Base-by-base conservation (phyloP, 2,113 vertebrate genomes). In the Puma concolor region DNA sequence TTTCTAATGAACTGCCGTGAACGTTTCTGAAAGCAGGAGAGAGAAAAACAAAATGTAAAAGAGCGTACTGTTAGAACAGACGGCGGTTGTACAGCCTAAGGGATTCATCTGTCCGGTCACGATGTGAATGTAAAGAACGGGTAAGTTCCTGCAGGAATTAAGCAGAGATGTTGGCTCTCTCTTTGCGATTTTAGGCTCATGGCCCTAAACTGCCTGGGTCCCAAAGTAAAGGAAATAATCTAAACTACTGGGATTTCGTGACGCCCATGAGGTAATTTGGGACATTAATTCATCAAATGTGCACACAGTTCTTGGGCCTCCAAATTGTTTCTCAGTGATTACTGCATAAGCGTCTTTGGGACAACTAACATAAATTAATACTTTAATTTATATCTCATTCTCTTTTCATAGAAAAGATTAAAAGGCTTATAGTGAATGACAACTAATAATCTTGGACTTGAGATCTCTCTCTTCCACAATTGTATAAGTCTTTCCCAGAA, bases 361-460 rank as follows among this genome's bases (percentile, higher is more conserved):
- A 77, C 3, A 94, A 93, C n/a, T 79, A 74, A 63, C 6, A 21
- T 87, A 67, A 94, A 74, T 79, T 81, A 94, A 92, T 38, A 33
- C 1, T 89, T 88, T 52, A 63, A 72, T 52, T 92, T 80, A 76
- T 5, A 85, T 81, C 7, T 83, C 27, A 50, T 84, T 87, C 27
- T 41, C 38, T 67, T 91, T 87, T 79, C 15, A 69, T 25, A 67
- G 16, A 72, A 72, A 90, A 95, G 41, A 63, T 27, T 2, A 69
- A 66, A 91, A 82, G 76, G 31, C 29, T 48, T 92, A 2, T 13
- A n/a, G 29, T 60, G 72, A 79, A 7, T 82, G 41, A 89, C 7
- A 88, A 23, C 4, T 67, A 85, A 80, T 38, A 85, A 82, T 71
- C 54, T 63, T 93, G 29, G 13, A 67, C 82, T 63, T 72, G 19